Percentiles rank a stretch among this genome's conserved stretches.
Conservation (phyloP, 2,888 invertebrate genomes). For the Chalcis sispes region DNA sequence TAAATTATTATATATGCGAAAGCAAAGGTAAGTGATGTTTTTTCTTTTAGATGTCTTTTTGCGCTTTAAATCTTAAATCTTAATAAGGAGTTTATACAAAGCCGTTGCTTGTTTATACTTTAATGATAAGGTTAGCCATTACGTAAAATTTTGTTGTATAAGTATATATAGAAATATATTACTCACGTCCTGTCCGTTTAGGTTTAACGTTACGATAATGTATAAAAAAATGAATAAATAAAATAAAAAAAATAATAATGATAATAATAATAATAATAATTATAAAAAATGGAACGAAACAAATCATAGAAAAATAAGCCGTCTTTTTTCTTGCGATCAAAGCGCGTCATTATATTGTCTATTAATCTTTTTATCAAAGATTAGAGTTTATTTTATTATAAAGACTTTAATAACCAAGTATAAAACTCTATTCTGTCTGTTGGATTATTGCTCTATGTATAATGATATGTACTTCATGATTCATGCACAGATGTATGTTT, state of each 20-base stretch:
- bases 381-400: conserved; percentile 73
- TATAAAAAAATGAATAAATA: conserved; percentile 23
- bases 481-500: conserved; percentile 54
- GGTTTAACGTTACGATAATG: conserved; percentile 60
- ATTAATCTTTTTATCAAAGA: conserved; percentile 70
- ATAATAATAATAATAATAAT: conserved; percentile 46
- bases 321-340: conserved; percentile 18
- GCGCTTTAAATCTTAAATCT: conserved; percentile 45
- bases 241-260: conserved; percentile 37
- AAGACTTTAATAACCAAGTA: conserved; percentile 62
- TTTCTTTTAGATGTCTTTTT: conserved; percentile 33
- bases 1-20: conserved; percentile 31
- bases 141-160: conserved; percentile 52
- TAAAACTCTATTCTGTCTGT: conserved; percentile 50
- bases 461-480: conserved; percentile 51
- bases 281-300: neutral
- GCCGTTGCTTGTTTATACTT: conserved; percentile 60
- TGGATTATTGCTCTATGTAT: conserved; percentile 50
- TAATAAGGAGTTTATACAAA: conserved; percentile 55
- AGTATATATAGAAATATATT: conserved; percentile 38
- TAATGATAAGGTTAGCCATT: conserved; percentile 55
- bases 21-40: conserved; percentile 48
- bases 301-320: conserved; percentile 44
- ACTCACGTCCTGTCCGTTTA: conserved; percentile 58
- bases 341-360: conserved; percentile 29